These are phyloP conservation scores for Tricholauxania praeusta DNA, from an alignment of 2,888 invertebrate species.

Conservation along the genomic window DNA sequence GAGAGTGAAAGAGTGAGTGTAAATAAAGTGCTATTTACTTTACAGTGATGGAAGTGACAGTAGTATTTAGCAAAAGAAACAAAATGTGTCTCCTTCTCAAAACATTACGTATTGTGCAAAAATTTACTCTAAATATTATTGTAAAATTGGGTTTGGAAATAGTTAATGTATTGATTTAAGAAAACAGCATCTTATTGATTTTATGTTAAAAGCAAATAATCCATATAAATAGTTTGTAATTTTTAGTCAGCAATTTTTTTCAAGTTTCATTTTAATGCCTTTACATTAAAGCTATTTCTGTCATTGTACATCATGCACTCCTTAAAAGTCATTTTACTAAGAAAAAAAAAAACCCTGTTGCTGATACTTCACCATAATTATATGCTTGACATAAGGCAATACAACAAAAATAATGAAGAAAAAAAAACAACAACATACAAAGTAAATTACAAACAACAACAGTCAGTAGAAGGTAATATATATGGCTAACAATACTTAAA, in stretches of 20 bases:
- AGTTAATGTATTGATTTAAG: too few relatives aligned
- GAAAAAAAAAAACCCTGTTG: slow-evolving; percentile 8
- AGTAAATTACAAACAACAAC: slow-evolving; percentile 3
- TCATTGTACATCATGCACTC: slow-evolving; percentile 1
- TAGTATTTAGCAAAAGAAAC: background rate
- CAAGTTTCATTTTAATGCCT: too few relatives aligned
- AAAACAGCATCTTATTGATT: too few relatives aligned
- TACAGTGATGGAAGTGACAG: too few relatives aligned
- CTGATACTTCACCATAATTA: slow-evolving; percentile 7
- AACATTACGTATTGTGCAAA: too few relatives aligned
- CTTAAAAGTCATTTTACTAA: background rate
- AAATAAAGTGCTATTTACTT: background rate
- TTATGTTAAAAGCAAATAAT: too few relatives aligned
- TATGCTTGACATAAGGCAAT: slow-evolving; percentile 5
- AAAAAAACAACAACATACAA: background rate
- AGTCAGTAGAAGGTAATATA: background rate
- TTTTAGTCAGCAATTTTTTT: too few relatives aligned
- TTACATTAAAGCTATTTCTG: background rate
- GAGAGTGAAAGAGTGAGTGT: background rate
- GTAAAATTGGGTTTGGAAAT: too few relatives aligned
- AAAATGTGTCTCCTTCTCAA: background rate
- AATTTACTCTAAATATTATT: too few relatives aligned
- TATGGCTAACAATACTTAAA: background rate
- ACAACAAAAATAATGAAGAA: background rate
- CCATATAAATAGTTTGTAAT: too few relatives aligned